Base-by-base conservation (phyloP, 2,888 invertebrate species). In the Drosophila emarginata region DNA sequence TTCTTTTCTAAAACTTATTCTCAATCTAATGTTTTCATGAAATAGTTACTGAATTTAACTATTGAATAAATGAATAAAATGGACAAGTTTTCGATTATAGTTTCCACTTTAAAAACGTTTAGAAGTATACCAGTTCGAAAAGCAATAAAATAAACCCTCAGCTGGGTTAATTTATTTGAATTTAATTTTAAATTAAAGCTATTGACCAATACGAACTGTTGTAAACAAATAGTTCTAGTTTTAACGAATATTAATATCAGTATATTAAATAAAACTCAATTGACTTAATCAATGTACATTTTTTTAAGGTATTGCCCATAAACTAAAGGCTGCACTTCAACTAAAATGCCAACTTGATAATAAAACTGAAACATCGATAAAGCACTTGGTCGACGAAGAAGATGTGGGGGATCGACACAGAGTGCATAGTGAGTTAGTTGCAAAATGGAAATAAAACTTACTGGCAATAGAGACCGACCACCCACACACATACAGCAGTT, bases 261-360 rank as follows among this genome's bases (percentile, higher is more conserved):
- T 18, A 21, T 51, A 12, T 23, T 6, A 51, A 51, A 51, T 51
- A 51, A 52, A 26, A 52, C 11, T 60, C 28, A 50, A 36, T 18
- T 50, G 9, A 21, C n/a, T 18, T 26, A 14, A 39, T 6, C 14
- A 18, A 40, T 26, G 51, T 21, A 39, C 3, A 39, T 37, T 14
- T 21, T 36, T 57, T 37, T 40, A 57, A 26, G 4, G 6, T 60
- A 1, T 39, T 54, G 45, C 21, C 63, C 72, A 72, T 75, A 76
- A 76, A 72, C 68, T 74, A 59, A 77, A 72, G 76, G 79, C 79
- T 80, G 81, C 85, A 83, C 87, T 87, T 85, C 86, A 87, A 85
- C 86, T 87, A 76, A 86, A 86, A 86, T 86, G 85, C 85, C 85
- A 86, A 79, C 86, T 76, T 83, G 87, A 86, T 85, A 86, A 87